Conservation (phyloP, 2,113 vertebrate genomes). For the Himantopus leucocephalus region DNA sequence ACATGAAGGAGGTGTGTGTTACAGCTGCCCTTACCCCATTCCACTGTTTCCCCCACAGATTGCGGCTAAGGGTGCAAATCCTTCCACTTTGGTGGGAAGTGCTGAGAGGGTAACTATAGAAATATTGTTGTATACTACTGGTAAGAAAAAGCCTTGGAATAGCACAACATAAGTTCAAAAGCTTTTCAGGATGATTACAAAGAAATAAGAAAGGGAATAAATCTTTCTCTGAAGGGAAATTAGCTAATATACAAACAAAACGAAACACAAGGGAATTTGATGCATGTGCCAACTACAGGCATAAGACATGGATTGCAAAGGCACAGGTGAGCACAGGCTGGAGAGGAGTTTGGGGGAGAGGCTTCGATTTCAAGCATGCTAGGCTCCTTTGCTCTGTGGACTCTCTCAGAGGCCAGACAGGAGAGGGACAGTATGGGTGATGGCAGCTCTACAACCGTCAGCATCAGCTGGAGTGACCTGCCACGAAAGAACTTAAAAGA, state of each 20-base stretch:
- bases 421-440: background rate
- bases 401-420: background rate
- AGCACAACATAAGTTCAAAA: background rate
- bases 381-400: background rate
- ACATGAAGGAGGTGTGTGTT: background rate
- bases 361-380: fast-evolving
- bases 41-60: fast-evolving
- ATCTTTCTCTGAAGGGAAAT: background rate
- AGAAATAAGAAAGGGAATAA: background rate
- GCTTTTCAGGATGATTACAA: background rate
- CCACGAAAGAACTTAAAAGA: background rate
- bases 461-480: fast-evolving
- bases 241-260: background rate
- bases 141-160: background rate
- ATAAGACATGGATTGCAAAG: background rate
- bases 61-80: background rate
- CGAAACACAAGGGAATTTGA: background rate
- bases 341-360: background rate
- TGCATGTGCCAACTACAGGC: background rate
- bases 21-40: background rate
- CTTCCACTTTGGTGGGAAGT: background rate
- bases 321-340: background rate
- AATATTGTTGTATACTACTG: background rate
- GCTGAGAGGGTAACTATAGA: background rate
- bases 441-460: background rate